Base-by-base conservation (phyloP, 2,888 invertebrate genomes). In the Apodemia mormo region DNA sequence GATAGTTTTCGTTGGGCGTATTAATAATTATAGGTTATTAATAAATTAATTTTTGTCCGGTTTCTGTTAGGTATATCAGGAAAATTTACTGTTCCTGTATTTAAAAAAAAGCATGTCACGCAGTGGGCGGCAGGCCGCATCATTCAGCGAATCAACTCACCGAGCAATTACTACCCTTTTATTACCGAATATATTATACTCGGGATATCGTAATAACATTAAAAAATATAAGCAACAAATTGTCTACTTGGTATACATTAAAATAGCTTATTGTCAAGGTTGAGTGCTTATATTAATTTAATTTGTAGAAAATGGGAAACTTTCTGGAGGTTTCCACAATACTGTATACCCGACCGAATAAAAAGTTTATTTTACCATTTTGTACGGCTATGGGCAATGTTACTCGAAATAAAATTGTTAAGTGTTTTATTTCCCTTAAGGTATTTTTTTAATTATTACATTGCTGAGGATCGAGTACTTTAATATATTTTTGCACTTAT, bases 231-330 rank as follows among this genome's bases (percentile, higher is more conserved):
- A 14, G 49, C 4, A 33, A 61, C 61, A 61, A 61, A 61, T 61
- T 33, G 61, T 14, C 30, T 61, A 30, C 33, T 58, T 58, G 12
- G 30, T 58, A 58, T 58, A 58, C 58, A 58, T 58, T 58, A 29
- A 58, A 58, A 58, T 58, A 58, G 58, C 58, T 58, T 58, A 58
- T 58, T 58, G 22, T 58, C 58, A 58, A 61, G 33, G 61, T 61
- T 61, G 12, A 4, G 30, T 61, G 30, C 33, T 61, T 61, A 61
- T 61, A 61, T 61, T 61, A 61, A 33, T 61, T 61, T 61, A 61
- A 61, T 61, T 61, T 61, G 58, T 14, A 61, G 58, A 61, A 61
- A 61, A 30, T 12, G 58, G 30, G 12, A 61, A 61, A 61, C 12
- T 61, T 61, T 61, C 58, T 33, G 9, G 58, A 30, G 58, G 30